These are phyloP conservation scores for Crotalus helleri DNA, from an alignment of 2,113 vertebrate species.

Conservation along the genomic window DNA sequence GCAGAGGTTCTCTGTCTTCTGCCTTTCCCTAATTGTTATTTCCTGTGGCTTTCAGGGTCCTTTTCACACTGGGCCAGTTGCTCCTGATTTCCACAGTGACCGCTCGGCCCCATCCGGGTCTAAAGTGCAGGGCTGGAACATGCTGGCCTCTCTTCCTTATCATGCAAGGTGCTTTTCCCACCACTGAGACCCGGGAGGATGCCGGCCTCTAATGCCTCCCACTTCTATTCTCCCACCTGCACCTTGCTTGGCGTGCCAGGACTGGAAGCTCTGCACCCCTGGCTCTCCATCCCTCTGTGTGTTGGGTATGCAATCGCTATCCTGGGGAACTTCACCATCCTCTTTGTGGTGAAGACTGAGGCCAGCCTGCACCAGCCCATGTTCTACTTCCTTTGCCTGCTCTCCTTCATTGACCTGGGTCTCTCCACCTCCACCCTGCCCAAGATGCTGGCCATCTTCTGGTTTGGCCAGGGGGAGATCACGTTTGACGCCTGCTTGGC, in stretches of 20 bases:
- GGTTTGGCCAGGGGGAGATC: not conserved
- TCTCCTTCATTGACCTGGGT: not conserved
- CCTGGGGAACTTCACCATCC: not conserved
- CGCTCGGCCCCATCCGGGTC: rapidly evolving
- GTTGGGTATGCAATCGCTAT: not conserved
- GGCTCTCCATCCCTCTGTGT: not conserved
- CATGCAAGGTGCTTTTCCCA: not conserved
- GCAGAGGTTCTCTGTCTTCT: not conserved
- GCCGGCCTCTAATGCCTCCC: not conserved
- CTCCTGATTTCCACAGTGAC: not conserved
- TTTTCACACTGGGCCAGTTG: not conserved
- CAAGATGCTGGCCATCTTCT: slow-evolving; percentile 4
- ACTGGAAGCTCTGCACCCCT: not conserved
- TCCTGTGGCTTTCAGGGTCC: not conserved
- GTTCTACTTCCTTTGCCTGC: not conserved
- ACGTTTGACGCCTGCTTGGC: slow-evolving; percentile 16
- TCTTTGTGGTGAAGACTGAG: not conserved
- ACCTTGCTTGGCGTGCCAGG: not conserved
- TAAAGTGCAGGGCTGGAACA: not conserved
- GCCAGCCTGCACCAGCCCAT: slow-evolving; percentile 8
- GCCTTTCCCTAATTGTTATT: not conserved
- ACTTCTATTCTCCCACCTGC: not conserved
- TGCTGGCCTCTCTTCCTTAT: not conserved
- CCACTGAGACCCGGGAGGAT: not conserved
- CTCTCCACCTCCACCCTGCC: not conserved